A percentile compares a stretch with the other conserved stretches of the same genome.
These are phyloP conservation scores for Drosophila rhopaloa DNA, from an alignment of 1,140 invertebrate species.

Conservation along the genomic window DNA sequence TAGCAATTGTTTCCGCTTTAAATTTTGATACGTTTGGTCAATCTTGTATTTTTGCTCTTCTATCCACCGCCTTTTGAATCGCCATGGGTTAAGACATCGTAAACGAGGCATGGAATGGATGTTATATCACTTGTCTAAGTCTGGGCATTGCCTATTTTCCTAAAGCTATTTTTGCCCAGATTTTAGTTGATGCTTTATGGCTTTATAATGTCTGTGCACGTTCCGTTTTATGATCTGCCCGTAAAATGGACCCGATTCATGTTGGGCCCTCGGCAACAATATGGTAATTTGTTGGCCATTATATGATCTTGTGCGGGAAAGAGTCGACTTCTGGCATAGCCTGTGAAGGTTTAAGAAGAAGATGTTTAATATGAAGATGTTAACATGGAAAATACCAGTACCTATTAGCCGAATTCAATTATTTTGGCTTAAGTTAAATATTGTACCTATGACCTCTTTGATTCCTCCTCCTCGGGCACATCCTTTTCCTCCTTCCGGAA, in stretches of 20 bases:
- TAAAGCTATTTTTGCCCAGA: conserved; percentile 60
- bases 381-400: no score
- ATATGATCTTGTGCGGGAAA: conserved; percentile 16
- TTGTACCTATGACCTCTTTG: conserved; percentile 26
- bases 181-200: conserved; percentile 77
- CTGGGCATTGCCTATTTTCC: conserved; percentile 16
- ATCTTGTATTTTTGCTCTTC: not conserved
- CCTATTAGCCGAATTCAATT: no score
- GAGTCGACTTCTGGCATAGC: not conserved
- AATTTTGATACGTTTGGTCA: conserved; percentile 27
- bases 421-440: no score
- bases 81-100: conserved; percentile 14
- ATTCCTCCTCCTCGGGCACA: conserved; percentile 1
- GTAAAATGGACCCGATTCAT: conserved; percentile 65
- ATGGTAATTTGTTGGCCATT: conserved; percentile 43
- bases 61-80: not conserved
- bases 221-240: conserved; percentile 71
- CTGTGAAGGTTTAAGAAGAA: not conserved
- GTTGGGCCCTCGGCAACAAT: conserved; percentile 40
- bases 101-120: conserved; percentile 11
- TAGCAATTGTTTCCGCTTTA: not conserved
- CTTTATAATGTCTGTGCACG: conserved; percentile 70
- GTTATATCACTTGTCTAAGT: conserved; percentile 29
- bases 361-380: no score
- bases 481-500: not conserved